Evolutionary conservation across 1,140 invertebrate genomes (phyloP), one percentile per base, ranked within the genome.

Genomic region (Episyrphus balteatus): DNA sequence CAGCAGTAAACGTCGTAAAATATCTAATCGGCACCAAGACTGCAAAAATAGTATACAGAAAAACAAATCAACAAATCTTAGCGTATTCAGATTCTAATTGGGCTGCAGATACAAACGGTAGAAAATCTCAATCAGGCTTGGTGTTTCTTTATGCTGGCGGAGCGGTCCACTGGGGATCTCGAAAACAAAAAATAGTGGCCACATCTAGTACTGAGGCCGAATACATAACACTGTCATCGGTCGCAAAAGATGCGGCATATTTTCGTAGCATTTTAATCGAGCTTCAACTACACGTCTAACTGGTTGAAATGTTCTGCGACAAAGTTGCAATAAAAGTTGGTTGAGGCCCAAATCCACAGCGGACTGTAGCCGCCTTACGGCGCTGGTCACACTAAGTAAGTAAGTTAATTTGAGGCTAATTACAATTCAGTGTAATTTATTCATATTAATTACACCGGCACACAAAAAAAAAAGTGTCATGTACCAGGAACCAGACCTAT

Each of bases 131-230:
- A 34, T 56, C 60, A 34, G 57, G 60, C 26, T 60, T 57, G 34
- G 48, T 56, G 33, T 64, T 68, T 49, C 49, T 60, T 32, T 51
- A 62, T 50, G 51, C 53, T 49, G 54, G 54, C 47, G 62, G 54
- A 41, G 47, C 56, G 14, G 53, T 70, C 26, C 49, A 52, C 6
- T 69, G 68, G 69, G 36, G 18, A 12, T 60, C 53, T 19, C 56
- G 61, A 49, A 58, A 54, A 48, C 64, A 71, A 47, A 48, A 43
- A 41, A 60, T 51, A 14, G 54, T 71, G 18, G 56, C 62, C 8
- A 19, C 61, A 11, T 70, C 62, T 30, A 70, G 51, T 13, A 65
- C 60, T 19, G 68, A 72, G 53, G 62, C 69, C 1, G 69, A 73
- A 53, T 69, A 63, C 46, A 59, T 71, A 44, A 66, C 69, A 18